Evolutionary conservation across 2,797 vertebrate genomes (phyloP), one percentile per base, ranked within the genome.

Genomic region (Nothura maculosa): DNA sequence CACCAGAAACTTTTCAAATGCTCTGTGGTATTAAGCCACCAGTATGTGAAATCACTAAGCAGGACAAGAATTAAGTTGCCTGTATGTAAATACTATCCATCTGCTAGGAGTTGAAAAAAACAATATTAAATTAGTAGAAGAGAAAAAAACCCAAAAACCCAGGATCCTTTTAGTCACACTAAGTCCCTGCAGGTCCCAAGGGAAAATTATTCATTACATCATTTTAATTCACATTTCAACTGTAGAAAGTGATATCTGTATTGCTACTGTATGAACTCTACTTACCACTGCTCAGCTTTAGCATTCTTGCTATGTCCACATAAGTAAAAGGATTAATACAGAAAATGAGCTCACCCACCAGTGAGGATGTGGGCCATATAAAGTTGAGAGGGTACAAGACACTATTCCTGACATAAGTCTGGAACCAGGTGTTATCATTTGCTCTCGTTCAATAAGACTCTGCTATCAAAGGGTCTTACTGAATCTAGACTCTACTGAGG

Each of bases 221-320:
- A 42, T 61, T 93, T 93, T 81, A 89, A 81, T 87, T 85, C 48
- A 87, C 48, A 73, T 92, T 94, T 95, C 77, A 92, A 28, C 21
- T 75, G 52, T 7, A 81, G 52, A 68, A 92, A 92, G 54, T 93
- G n/a, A 78, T 90, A 74, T 91, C 68, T 93, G 48, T 43, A 42
- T 50, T 74, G 85, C 83, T 38, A 62, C 42, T 77, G 67, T 47
- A 68, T 54, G 81, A 88, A 19, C 70, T 84, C 70, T 96, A 96
- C 95, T 96, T 96, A 96, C 96, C 95, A 48, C 62, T 87, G 87
- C 78, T 80, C 76, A 93, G 92, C 73, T 92, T 86, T 76, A 55
- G 78, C 36, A 92, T 68, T 89, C 88, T n/a, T 57, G 52, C 73
- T 58, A 68, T 0, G 10, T 0, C 45, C 63, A 60, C 87, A 81